Evolutionary conservation across 2,888 invertebrate genomes (phyloP).

Genomic region (Leptinotarsa rubiginosa): DNA sequence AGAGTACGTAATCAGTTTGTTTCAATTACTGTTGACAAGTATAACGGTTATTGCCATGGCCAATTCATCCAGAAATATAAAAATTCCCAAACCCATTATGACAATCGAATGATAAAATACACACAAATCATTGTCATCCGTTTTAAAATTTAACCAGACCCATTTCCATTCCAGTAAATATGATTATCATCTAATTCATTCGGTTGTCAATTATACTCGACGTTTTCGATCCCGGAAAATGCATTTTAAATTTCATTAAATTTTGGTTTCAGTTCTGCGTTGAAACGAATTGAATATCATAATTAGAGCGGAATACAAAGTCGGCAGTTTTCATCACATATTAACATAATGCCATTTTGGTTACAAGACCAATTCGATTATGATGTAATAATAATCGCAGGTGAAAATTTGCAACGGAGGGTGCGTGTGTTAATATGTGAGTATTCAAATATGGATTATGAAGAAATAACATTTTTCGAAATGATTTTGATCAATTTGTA

Average conservation of each 20-base stretch:
- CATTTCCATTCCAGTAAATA: constrained; percentile 35
- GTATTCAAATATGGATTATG: no score
- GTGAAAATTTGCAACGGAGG: neutral
- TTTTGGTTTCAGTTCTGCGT: constrained; percentile 26
- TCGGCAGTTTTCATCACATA: constrained; percentile 9
- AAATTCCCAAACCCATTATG: constrained; percentile 29
- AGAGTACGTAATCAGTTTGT: neutral
- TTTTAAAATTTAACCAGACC: constrained; percentile 29
- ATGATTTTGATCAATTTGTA: no score
- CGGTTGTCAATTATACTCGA: constrained; percentile 35
- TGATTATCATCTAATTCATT: constrained; percentile 39
- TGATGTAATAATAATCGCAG: neutral
- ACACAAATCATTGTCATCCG: constrained; percentile 34
- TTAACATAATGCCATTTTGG: neutral
- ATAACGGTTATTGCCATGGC: constrained; percentile 21
- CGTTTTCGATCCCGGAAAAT: constrained; percentile 33
- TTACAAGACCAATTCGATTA: neutral
- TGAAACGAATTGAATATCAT: constrained; percentile 18
- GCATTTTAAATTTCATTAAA: constrained; percentile 42
- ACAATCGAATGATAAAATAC: constrained; percentile 35
- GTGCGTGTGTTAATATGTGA: no score
- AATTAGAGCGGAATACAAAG: constrained; percentile 19
- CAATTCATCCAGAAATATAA: constrained; percentile 27
- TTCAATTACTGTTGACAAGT: constrained; percentile 30
- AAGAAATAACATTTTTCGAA: no score